Conservation (phyloP, 1,140 invertebrate genomes). For the Papilio polytes region DNA sequence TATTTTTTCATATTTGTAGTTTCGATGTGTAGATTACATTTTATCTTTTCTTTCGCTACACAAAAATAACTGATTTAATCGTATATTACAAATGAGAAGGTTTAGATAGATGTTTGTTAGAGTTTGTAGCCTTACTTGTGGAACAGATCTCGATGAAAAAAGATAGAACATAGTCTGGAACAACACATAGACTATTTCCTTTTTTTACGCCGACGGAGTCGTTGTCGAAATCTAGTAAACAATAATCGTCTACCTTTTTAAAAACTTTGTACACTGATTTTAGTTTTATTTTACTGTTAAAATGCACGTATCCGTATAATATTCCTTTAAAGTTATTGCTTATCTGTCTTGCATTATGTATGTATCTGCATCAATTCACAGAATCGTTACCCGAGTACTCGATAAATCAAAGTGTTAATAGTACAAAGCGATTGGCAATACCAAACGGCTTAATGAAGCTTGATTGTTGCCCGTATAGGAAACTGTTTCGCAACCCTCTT, state of each 20-base stretch:
- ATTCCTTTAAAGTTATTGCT: background rate
- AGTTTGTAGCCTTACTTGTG: too few species aligned
- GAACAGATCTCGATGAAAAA: too few species aligned
- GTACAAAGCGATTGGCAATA: conserved; percentile 66
- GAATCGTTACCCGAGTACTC: conserved; percentile 41
- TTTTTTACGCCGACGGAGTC: too few species aligned
- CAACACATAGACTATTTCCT: too few species aligned
- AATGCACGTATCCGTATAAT: background rate
- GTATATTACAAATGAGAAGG: too few species aligned
- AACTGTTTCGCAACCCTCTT: conserved; percentile 42
- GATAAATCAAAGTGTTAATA: conserved; percentile 65
- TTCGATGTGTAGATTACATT: background rate
- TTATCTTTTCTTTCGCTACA: background rate
- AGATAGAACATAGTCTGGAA: too few species aligned
- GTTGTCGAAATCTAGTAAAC: too few species aligned
- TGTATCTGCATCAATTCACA: conserved; percentile 34
- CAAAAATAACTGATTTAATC: too few species aligned
- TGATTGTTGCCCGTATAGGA: conserved; percentile 53
- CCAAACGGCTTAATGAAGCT: conserved; percentile 63
- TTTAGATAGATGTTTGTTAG: too few species aligned
- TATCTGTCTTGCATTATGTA: background rate
- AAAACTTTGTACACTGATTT: too few species aligned
- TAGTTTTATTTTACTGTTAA: background rate
- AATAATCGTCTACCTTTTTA: too few species aligned
- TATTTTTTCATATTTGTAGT: background rate